These are phyloP conservation scores for Himalopsyche phryganea DNA, from an alignment of 1,140 invertebrate genomes.

Conservation along the genomic window DNA sequence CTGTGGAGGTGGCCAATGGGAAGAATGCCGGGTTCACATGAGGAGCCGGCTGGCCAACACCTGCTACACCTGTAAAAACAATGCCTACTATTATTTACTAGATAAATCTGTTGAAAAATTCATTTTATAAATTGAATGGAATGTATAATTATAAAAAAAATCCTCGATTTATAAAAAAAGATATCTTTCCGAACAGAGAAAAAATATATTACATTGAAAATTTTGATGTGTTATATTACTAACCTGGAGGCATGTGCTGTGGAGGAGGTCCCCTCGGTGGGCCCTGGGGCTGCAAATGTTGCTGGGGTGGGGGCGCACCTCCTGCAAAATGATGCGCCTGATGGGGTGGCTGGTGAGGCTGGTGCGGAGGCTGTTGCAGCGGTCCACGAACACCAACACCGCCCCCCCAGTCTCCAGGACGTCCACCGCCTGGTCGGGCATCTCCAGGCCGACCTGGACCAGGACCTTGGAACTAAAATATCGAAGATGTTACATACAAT, in stretches of 20 bases:
- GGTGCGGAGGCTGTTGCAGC: constrained; percentile 63
- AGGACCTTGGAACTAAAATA: constrained; percentile 22
- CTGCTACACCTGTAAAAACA: constrained; percentile 19
- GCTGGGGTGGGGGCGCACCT: constrained; percentile 58
- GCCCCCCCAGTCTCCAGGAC: constrained; percentile 39
- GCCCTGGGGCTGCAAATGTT: constrained; percentile 66
- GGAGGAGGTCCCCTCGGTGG: constrained; percentile 67
- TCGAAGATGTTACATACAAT: no score
- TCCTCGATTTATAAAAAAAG: no score
- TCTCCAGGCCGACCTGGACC: constrained; percentile 17
- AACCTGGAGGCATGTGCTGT: constrained; percentile 47
- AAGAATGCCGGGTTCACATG: constrained; percentile 97
- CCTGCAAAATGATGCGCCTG: constrained; percentile 67
- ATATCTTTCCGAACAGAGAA: no score
- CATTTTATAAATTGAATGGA: no score
- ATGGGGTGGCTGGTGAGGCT: constrained; percentile 67
- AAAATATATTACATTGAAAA: no score
- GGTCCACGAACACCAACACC: constrained; percentile 64
- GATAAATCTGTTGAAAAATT: no score
- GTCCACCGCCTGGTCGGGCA: constrained; percentile 30
- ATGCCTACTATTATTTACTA: background rate
- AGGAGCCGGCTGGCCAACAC: constrained; percentile 67
- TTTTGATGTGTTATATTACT: no score
- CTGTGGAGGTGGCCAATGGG: constrained; percentile 64
- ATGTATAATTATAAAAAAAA: no score